phyloP scores from a whole-genome alignment of 2,113 vertebrate species.

The Gasterosteus nipponicus region DNA sequence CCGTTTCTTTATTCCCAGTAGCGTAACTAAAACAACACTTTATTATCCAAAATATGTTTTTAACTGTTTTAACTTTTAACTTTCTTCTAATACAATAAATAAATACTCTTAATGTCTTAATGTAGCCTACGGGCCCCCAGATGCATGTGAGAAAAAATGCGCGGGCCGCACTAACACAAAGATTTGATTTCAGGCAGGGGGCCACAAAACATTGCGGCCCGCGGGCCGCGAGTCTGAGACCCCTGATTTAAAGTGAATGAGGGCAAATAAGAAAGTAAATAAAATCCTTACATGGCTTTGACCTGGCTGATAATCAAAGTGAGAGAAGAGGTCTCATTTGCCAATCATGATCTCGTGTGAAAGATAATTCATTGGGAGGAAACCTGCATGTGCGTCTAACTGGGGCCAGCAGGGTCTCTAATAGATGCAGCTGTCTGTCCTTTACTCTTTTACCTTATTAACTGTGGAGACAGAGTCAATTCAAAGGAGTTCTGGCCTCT shows the following conservation, averaged over 20 bases:
- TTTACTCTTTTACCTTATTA: slow-evolving; percentile 49
- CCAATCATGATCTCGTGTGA: slow-evolving; percentile 6
- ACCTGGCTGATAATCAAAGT: slow-evolving; percentile 1
- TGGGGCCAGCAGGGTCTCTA: slow-evolving; percentile 34
- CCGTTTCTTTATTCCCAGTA: too few relatives aligned
- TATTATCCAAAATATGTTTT: too few relatives aligned
- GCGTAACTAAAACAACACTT: too few relatives aligned
- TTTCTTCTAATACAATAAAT: too few relatives aligned
- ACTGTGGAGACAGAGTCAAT: slow-evolving; percentile 49
- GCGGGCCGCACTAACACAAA: too few relatives aligned
- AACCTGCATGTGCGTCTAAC: slow-evolving; percentile 25
- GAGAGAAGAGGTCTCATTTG: background rate
- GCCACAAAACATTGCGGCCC: too few relatives aligned
- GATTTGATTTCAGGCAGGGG: too few relatives aligned
- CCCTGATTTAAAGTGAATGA: slow-evolving; percentile 46
- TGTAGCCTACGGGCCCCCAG: too few relatives aligned
- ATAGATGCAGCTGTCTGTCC: slow-evolving; percentile 23
- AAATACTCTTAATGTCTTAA: too few relatives aligned
- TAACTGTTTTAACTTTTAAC: too few relatives aligned
- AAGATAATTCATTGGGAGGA: slow-evolving; percentile 39
- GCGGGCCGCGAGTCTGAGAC: too few relatives aligned
- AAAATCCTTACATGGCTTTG: slow-evolving; percentile 13
- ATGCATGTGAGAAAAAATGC: too few relatives aligned
- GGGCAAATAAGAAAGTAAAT: slow-evolving; percentile 43
- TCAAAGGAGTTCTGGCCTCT: slow-evolving; percentile 40